A percentile compares a stretch with the other conserved stretches of the same genome.
Conservation (phyloP, 2,797 vertebrate species). For the Lepilemur septentrionalis region DNA sequence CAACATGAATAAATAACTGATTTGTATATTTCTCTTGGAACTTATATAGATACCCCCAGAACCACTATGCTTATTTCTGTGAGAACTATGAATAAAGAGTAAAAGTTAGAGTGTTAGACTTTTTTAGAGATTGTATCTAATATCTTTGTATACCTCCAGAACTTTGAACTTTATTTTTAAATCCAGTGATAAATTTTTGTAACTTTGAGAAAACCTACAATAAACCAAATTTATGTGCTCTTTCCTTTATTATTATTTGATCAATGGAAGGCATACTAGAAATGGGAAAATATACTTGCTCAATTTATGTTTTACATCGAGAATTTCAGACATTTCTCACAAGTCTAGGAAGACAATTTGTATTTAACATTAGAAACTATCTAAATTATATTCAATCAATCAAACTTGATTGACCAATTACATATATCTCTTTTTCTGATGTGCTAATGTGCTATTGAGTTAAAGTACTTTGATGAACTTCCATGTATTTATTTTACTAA, state of each 20-base stretch:
- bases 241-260: slow-evolving; percentile 70
- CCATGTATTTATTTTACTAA: background rate
- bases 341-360: background rate
- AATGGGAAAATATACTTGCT: slow-evolving; percentile 58
- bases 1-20: too few relatives aligned
- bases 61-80: too few relatives aligned
- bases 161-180: too few relatives aligned
- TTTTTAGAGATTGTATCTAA: too few relatives aligned
- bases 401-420: background rate
- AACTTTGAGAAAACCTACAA: slow-evolving; percentile 60
- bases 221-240: slow-evolving; percentile 67
- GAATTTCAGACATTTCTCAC: slow-evolving; percentile 42
- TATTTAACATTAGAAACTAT: background rate
- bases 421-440: background rate
- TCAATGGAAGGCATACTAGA: slow-evolving; percentile 64
- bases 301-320: slow-evolving; percentile 51
- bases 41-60: too few relatives aligned
- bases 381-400: background rate
- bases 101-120: too few relatives aligned
- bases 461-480: background rate
- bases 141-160: too few relatives aligned
- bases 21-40: too few relatives aligned
- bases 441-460: background rate
- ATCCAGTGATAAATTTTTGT: slow-evolving; percentile 48
- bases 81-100: too few relatives aligned